Percentiles rank a stretch among this genome's conserved stretches.
These are phyloP conservation scores for Epinotia demarniana DNA, from an alignment of 2,888 invertebrate genomes.

Conservation along the genomic window DNA sequence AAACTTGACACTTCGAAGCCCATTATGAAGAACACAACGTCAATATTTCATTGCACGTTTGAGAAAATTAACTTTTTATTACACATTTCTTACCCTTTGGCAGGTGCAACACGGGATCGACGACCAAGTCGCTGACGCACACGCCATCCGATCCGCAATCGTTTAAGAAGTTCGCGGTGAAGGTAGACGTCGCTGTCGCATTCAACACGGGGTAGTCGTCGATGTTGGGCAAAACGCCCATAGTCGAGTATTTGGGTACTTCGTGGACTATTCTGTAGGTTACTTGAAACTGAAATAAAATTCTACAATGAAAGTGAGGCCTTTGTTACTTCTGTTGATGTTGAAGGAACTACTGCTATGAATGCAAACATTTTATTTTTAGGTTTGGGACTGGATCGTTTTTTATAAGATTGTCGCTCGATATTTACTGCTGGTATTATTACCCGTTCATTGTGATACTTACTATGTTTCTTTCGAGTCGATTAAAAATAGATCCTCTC, in stretches of 20 bases:
- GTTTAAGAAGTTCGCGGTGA: constrained; percentile 94
- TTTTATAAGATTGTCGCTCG: not conserved
- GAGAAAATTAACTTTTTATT: too few relatives aligned
- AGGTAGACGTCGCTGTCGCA: constrained; percentile 91
- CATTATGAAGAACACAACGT: too few relatives aligned
- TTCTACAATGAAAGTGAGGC: not conserved
- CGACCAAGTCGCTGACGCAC: constrained; percentile 92
- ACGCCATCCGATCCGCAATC: constrained; percentile 95
- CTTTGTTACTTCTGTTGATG: not conserved
- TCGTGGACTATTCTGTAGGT: constrained; percentile 92
- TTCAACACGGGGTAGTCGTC: constrained; percentile 95
- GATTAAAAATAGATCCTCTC: too few relatives aligned
- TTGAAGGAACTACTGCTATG: not conserved
- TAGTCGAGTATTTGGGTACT: constrained; percentile 82
- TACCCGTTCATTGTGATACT: not conserved
- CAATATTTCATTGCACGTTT: too few relatives aligned
- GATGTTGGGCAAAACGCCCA: constrained; percentile 87
- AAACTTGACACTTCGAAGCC: too few relatives aligned
- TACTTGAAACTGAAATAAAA: constrained; percentile 87
- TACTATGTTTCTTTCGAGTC: too few relatives aligned
- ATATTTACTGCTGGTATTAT: too few relatives aligned
- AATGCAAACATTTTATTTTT: not conserved
- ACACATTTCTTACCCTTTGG: constrained; percentile 75
- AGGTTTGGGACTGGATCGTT: not conserved
- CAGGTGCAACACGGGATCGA: constrained; percentile 86